These are phyloP conservation scores for Melolontha melolontha DNA, from an alignment of 2,888 invertebrate species.

Conservation along the genomic window DNA sequence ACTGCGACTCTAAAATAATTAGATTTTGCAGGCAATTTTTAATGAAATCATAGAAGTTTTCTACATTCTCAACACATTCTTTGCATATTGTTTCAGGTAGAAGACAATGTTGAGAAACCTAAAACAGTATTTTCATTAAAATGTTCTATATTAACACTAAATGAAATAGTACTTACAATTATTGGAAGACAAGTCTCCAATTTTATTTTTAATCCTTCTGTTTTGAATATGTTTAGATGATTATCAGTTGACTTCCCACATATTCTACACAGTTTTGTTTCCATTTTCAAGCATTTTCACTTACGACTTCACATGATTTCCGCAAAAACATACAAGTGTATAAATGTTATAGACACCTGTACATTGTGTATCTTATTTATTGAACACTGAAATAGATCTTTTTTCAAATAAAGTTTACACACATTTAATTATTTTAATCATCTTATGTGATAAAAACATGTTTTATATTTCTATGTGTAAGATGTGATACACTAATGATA, in stretches of 20 bases:
- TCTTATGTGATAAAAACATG: slow-evolving; percentile 3
- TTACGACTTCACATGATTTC: slow-evolving; percentile 21
- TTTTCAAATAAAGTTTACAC: slow-evolving; percentile 21
- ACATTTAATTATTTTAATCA: not conserved
- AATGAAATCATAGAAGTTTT: slow-evolving; percentile 61
- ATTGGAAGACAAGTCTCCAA: slow-evolving; percentile 65
- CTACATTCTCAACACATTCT: slow-evolving; percentile 59
- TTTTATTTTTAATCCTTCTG: slow-evolving; percentile 62
- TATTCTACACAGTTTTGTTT: slow-evolving; percentile 62
- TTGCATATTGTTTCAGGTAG: slow-evolving; percentile 63
- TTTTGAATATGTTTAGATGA: slow-evolving; percentile 62
- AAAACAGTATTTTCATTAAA: slow-evolving; percentile 28
- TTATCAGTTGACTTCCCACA: slow-evolving; percentile 60
- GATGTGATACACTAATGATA: not conserved
- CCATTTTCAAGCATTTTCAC: slow-evolving; percentile 54
- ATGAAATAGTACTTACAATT: slow-evolving; percentile 57
- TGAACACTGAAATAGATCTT: slow-evolving; percentile 15
- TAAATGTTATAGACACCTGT: slow-evolving; percentile 38
- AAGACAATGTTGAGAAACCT: slow-evolving; percentile 61
- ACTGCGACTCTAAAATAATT: slow-evolving; percentile 61
- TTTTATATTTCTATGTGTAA: slow-evolving; percentile 3
- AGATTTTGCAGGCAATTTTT: slow-evolving; percentile 63
- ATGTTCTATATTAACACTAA: not conserved
- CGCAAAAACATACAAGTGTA: slow-evolving; percentile 27
- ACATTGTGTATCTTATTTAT: slow-evolving; percentile 21